Conservation (phyloP, 2,888 invertebrate genomes). For the Chloromyia formosa region DNA sequence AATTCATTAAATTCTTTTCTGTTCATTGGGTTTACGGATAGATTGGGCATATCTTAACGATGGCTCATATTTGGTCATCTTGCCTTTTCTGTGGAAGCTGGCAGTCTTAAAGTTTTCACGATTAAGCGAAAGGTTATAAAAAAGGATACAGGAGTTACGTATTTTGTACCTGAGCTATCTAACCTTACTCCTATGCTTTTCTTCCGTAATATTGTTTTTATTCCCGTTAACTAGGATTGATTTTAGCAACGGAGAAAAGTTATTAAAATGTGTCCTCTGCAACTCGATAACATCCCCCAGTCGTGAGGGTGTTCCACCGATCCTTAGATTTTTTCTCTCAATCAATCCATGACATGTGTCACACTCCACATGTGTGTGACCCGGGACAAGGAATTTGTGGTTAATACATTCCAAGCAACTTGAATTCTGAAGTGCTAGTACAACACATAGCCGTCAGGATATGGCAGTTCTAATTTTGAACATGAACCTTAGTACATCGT, state of each 20-base stretch:
- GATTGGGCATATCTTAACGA: not conserved
- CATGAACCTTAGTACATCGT: constrained; percentile 10
- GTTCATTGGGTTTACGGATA: not conserved
- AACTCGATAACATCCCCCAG: not conserved
- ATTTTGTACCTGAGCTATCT: not conserved
- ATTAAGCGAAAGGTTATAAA: not conserved
- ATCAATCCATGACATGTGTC: not conserved
- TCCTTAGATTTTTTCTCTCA: not conserved
- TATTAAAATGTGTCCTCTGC: not conserved
- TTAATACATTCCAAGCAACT: not conserved
- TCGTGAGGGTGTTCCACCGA: not conserved
- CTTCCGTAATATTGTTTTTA: not conserved
- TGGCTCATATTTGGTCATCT: not conserved
- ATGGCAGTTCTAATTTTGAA: constrained; percentile 19
- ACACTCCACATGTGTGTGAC: constrained; percentile 12
- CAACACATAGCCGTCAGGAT: not conserved
- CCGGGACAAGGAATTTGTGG: not conserved
- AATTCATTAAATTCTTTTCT: not conserved
- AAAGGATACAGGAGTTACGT: not conserved
- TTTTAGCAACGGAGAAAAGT: not conserved
- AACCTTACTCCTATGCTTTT: not conserved
- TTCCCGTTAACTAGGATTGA: not conserved
- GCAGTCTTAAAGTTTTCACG: not conserved
- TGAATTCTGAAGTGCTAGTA: not conserved
- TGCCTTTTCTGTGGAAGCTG: not conserved